Evolutionary conservation across 2,113 vertebrate genomes (phyloP), one percentile per base, ranked within the genome.

Genomic region (Dipodomys merriami): DNA sequence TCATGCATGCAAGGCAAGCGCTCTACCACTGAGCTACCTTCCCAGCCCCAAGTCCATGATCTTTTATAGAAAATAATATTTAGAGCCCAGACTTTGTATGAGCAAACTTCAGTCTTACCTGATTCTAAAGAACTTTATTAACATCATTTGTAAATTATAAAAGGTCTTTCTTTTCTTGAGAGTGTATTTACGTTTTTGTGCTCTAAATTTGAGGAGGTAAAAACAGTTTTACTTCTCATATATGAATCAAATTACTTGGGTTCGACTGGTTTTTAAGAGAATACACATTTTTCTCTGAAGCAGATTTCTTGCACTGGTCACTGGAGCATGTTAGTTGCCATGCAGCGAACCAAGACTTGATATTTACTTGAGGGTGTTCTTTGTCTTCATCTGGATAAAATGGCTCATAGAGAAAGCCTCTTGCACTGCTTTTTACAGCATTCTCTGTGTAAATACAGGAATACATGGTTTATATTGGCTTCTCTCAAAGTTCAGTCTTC

Each of bases 361-460:
- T 69, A 60, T 35, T 73, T 44, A 3, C 83, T 89, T 67, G 78
- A 90, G 71, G 69, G 44, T 85, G 20, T 85, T 95, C 82, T 90
- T 87, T 93, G 78, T 94, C 67, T 87, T 90, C 30, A 53, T 94
- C 57, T 91, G 79, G 93, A 76, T 88, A 86, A 86, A 94, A 46
- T 91, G 83, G 85, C 57, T 95, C 80, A 74, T 3, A 69, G 83
- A 85, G 64, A 94, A 69, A 65, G 25, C 39, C 49, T 90, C 27
- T 91, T 76, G 10, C 0, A 0, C 79, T 88, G 76, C 46, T 94
- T 49, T 49, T 49, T 11, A 49, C 49, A 49, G 49, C 49, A 65
- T 93, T 95, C 83, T 1, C 4, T 88, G 35, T 83, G 53, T 91
- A 49, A 49, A 35, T 82, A 44, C 29, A 88, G 74, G 85, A 96